Percentiles rank a stretch among this genome's conserved stretches.
phyloP scores from a whole-genome alignment of 2,888 invertebrate genomes.

The Cataglyphis altisquamis region DNA sequence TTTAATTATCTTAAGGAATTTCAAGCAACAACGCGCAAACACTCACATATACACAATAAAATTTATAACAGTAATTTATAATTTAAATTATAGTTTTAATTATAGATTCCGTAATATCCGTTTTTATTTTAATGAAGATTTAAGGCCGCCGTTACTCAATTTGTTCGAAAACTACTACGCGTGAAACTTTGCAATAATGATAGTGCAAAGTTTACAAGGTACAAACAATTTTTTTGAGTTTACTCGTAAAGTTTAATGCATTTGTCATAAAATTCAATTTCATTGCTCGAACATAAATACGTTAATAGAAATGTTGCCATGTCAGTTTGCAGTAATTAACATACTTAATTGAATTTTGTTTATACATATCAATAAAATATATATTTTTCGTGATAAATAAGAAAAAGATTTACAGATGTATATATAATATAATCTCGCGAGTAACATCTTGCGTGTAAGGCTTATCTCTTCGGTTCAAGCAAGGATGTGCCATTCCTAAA shows the following conservation, averaged over 20 bases:
- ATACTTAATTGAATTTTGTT: neutral
- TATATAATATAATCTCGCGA: neutral
- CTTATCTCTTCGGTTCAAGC: constrained; percentile 9
- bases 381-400: neutral
- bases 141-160: neutral
- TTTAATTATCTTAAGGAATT: constrained; percentile 3
- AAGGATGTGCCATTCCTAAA: neutral
- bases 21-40: neutral
- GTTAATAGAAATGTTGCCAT: constrained; percentile 23
- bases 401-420: neutral
- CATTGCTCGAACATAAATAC: constrained; percentile 25
- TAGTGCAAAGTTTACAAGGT: constrained; percentile 31
- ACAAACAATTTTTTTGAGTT: constrained; percentile 15
- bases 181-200: constrained; percentile 5
- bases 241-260: constrained; percentile 36
- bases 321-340: neutral
- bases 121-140: constrained; percentile 33
- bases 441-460: neutral
- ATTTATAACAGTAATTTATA: neutral
- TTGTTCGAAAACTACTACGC: constrained; percentile 5
- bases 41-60: neutral
- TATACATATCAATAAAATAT: neutral
- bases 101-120: neutral
- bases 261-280: constrained; percentile 17
- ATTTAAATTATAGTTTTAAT: constrained; percentile 7